Evolutionary conservation across 2,113 vertebrate genomes (phyloP).

Genomic region (Callopanchax toddi): DNA sequence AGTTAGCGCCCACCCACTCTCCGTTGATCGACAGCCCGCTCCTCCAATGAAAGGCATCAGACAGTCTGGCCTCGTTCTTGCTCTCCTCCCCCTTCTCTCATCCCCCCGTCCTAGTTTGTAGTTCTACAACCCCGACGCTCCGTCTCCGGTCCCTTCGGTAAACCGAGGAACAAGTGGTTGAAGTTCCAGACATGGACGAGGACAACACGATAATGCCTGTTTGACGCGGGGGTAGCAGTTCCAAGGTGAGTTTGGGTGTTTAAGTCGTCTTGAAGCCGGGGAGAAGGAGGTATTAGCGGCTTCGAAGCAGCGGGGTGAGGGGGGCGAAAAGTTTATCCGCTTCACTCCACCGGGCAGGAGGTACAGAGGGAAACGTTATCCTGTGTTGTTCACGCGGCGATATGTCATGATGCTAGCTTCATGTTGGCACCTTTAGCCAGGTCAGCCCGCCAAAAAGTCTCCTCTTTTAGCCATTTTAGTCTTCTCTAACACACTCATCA

Average conservation of each 20-base stretch:
- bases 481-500: no score
- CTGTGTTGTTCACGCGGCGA: conserved; percentile 38
- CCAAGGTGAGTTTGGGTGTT: conserved; percentile 57
- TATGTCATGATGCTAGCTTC: conserved; percentile 37
- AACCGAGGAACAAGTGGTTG: conserved; percentile 38
- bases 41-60: conserved; percentile 39
- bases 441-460: not conserved
- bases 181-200: conserved; percentile 65
- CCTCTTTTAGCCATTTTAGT: no score
- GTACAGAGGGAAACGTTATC: conserved; percentile 23
- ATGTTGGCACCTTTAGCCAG: not conserved
- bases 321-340: conserved; percentile 62
- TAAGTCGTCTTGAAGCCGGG: not conserved
- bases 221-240: conserved; percentile 56
- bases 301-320: not conserved
- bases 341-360: conserved; percentile 31
- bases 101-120: conserved; percentile 35
- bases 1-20: conserved; percentile 45
- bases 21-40: conserved; percentile 37
- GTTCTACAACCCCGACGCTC: conserved; percentile 25
- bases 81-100: not conserved
- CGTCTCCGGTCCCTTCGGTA: conserved; percentile 34
- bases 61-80: not conserved
- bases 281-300: conserved; percentile 8
- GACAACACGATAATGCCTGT: conserved; percentile 69